phyloP scores from a whole-genome alignment of 2,888 invertebrate species.

The Pollenia angustigena region DNA sequence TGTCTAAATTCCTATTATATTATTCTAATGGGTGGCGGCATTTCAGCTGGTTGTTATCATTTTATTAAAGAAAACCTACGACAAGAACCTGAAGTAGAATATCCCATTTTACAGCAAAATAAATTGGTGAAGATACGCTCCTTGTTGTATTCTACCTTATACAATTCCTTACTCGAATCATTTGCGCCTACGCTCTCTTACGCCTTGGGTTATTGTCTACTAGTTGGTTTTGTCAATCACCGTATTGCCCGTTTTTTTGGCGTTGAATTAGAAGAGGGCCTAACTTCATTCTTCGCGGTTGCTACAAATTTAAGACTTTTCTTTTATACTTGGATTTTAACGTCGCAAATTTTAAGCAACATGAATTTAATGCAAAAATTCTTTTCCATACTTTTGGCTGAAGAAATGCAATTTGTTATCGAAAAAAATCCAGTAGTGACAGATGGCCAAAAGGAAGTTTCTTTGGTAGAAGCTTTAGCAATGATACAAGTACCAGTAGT shows the following conservation, averaged over 20 bases:
- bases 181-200: slow-evolving; percentile 87
- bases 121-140: slow-evolving; percentile 89
- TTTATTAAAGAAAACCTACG: slow-evolving; percentile 78
- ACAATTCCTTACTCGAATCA: slow-evolving; percentile 86
- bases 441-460: slow-evolving; percentile 83
- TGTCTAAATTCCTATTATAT: slow-evolving; percentile 89
- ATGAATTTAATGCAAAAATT: slow-evolving; percentile 89
- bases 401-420: slow-evolving; percentile 88
- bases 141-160: slow-evolving; percentile 86
- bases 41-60: slow-evolving; percentile 88
- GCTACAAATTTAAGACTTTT: slow-evolving; percentile 83
- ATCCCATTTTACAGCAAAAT: slow-evolving; percentile 89
- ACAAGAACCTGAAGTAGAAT: slow-evolving; percentile 85
- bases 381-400: slow-evolving; percentile 89
- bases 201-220: slow-evolving; percentile 86
- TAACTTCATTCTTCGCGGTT: slow-evolving; percentile 81
- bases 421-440: slow-evolving; percentile 81
- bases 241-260: slow-evolving; percentile 85
- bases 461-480: slow-evolving; percentile 87
- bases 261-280: slow-evolving; percentile 81
- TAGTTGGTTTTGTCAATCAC: slow-evolving; percentile 86
- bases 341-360: slow-evolving; percentile 88
- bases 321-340: slow-evolving; percentile 89
- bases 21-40: slow-evolving; percentile 88
- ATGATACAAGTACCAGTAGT: slow-evolving; percentile 86